Evolutionary conservation across 2,797 vertebrate species (phyloP), one percentile per base, ranked within the genome.

Genomic region (Lepilemur septentrionalis): DNA sequence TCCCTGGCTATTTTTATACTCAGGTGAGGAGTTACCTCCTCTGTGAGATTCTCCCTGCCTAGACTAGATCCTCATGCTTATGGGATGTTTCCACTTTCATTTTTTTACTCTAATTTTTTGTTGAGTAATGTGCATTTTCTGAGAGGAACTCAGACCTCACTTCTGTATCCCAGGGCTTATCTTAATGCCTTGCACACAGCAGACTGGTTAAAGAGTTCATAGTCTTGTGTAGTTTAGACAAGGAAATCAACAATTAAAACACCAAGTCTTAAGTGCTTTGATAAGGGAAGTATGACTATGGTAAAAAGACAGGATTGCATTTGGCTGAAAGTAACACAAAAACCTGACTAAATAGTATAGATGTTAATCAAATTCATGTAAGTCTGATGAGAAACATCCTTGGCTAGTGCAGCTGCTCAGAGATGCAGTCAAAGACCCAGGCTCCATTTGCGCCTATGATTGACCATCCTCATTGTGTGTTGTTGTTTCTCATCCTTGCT

Each of bases 301-400:
- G 15, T 35, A 32, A 92, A 80, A 75, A 93, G 41, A 10, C 55
- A 93, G 25, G 2, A 81, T 50, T 79, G 43, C 28, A 70, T 48
- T 43, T 84, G 41, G 55, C 18, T 35, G 2, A 15, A 32, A 88
- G n/a, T 70, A 84, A 87, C 14, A 75, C 43, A 48, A 59, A 95
- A 83, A 65, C 18, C 28, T 83, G 25, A 65, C 15, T 48, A 5
- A 48, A 18, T 13, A 55, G 32, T 69, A 79, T 0, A 15, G 52
- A 55, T 73, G 59, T 35, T 92, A 63, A 59, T 41, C 52, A 75
- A 75, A 93, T 14, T 48, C 59, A 41, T 8, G 22, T 7, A 50
- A 12, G 52, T 52, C 4, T 55, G 84, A n/a, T 30, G 70, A 65
- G 55, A 65, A 70, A 46, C 35, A 57, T 15, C 28, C 10, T 20